Conservation (phyloP, 1,140 invertebrate species). For the Macrotrachela quadricornifera region DNA sequence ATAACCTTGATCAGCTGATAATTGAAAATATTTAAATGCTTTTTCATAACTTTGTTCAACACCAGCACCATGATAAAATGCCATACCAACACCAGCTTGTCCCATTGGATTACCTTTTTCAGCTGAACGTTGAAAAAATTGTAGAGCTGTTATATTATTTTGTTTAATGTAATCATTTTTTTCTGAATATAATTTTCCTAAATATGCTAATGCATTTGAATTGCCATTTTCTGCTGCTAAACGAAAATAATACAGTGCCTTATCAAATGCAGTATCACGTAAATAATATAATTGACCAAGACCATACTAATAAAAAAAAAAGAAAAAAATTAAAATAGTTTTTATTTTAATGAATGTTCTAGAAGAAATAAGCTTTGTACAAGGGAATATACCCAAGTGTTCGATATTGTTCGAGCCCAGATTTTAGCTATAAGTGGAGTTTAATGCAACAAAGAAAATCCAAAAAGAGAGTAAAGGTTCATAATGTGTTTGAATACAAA, state of each 20-base stretch:
- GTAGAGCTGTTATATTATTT: slow-evolving; percentile 65
- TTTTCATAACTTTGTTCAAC: slow-evolving; percentile 68
- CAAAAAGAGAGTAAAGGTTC: too few relatives aligned
- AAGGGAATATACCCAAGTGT: too few relatives aligned
- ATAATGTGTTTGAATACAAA: too few relatives aligned
- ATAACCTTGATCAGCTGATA: slow-evolving; percentile 54
- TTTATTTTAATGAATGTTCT: background rate
- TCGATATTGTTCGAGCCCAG: too few relatives aligned
- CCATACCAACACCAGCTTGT: slow-evolving; percentile 79
- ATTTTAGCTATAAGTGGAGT: too few relatives aligned
- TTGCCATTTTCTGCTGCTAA: slow-evolving; percentile 83
- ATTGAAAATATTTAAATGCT: slow-evolving; percentile 75
- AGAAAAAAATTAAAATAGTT: too few relatives aligned
- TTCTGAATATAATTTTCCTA: slow-evolving; percentile 96
- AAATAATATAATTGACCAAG: background rate
- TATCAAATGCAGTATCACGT: slow-evolving; percentile 19
- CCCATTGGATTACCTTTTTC: slow-evolving; percentile 87
- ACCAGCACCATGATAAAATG: slow-evolving; percentile 85
- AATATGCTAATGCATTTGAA: slow-evolving; percentile 76
- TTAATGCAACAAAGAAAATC: too few relatives aligned
- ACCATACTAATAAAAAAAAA: background rate
- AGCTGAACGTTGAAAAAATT: slow-evolving; percentile 81
- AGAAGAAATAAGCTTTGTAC: too few relatives aligned
- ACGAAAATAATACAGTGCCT: slow-evolving; percentile 74
- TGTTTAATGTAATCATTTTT: slow-evolving; percentile 73